Conservation (phyloP, 2,113 vertebrate species). For the Oophaga pumilio region DNA sequence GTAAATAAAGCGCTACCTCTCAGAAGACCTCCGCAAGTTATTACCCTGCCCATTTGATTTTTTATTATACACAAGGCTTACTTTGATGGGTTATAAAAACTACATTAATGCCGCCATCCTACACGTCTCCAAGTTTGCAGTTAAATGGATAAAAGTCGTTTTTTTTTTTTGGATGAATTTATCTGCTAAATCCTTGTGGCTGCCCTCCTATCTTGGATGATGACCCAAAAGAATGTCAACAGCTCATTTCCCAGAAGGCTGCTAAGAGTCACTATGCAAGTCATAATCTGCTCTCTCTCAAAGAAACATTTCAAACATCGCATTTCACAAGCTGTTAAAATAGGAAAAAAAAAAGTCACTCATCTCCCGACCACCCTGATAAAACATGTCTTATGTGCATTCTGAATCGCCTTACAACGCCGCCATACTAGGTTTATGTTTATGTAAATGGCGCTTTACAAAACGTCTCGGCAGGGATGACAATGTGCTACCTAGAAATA, state of each 20-base stretch:
- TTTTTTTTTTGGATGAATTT: constrained; percentile 84
- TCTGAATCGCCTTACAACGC: constrained; percentile 59
- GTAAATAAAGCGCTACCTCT: constrained; percentile 72
- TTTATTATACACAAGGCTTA: constrained; percentile 65
- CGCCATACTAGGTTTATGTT: constrained; percentile 26
- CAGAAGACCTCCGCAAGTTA: constrained; percentile 72
- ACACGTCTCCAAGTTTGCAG: constrained; percentile 75
- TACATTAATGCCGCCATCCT: constrained; percentile 76
- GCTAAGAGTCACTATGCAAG: constrained; percentile 73
- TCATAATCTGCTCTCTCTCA: constrained; percentile 81
- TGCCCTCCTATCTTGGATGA: constrained; percentile 82
- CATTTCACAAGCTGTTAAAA: constrained; percentile 77
- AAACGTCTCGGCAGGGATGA: background rate
- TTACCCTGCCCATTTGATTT: constrained; percentile 66
- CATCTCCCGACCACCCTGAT: constrained; percentile 69
- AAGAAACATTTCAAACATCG: constrained; percentile 79
- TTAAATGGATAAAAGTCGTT: constrained; percentile 81
- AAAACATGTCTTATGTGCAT: constrained; percentile 67
- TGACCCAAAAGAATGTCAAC: constrained; percentile 92
- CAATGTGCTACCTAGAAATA: background rate
- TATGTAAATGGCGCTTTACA: constrained; percentile 3
- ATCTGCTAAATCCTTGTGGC: constrained; percentile 86
- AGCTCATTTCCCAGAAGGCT: constrained; percentile 86
- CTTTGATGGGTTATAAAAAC: constrained; percentile 74
- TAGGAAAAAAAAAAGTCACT: constrained; percentile 65